phyloP scores from a whole-genome alignment of 2,113 vertebrate species.

The Piaya cayana region DNA sequence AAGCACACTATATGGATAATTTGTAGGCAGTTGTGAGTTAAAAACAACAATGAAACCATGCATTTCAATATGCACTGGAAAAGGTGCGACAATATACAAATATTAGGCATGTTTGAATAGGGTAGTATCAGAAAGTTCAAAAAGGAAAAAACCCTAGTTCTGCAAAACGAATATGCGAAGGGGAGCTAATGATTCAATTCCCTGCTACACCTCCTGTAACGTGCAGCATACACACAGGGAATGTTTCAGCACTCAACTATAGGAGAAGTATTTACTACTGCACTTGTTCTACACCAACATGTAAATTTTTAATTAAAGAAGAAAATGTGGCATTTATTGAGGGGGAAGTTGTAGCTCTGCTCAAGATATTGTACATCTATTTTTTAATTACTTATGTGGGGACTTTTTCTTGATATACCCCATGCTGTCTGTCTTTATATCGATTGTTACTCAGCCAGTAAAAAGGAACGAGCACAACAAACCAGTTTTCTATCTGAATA shows the following conservation, averaged over 20 bases:
- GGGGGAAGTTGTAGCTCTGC: not conserved
- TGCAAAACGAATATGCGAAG: not conserved
- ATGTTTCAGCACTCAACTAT: slow-evolving; percentile 8
- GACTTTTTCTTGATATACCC: slow-evolving; percentile 69
- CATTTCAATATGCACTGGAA: not conserved
- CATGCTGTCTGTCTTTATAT: slow-evolving; percentile 79
- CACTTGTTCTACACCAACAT: not conserved
- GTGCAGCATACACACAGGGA: not conserved
- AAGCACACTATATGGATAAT: slow-evolving; percentile 22
- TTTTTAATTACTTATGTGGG: slow-evolving; percentile 74
- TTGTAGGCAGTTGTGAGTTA: slow-evolving; percentile 18
- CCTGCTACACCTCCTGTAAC: not conserved
- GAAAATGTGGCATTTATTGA: slow-evolving; percentile 41
- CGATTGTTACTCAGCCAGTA: slow-evolving; percentile 73
- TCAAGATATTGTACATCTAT: slow-evolving; percentile 45
- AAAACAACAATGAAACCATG: not conserved
- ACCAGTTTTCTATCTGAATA: slow-evolving; percentile 81
- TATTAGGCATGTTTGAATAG: not conserved
- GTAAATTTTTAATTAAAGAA: slow-evolving; percentile 30
- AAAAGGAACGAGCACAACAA: slow-evolving; percentile 74
- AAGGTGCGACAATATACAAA: not conserved
- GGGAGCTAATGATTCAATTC: slow-evolving; percentile 20
- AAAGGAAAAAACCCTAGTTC: not conserved
- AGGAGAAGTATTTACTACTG: slow-evolving; percentile 34
- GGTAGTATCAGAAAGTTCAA: not conserved